Evolutionary conservation across 2,113 vertebrate species (phyloP).

Genomic region (Cochlearius cochlearius): DNA sequence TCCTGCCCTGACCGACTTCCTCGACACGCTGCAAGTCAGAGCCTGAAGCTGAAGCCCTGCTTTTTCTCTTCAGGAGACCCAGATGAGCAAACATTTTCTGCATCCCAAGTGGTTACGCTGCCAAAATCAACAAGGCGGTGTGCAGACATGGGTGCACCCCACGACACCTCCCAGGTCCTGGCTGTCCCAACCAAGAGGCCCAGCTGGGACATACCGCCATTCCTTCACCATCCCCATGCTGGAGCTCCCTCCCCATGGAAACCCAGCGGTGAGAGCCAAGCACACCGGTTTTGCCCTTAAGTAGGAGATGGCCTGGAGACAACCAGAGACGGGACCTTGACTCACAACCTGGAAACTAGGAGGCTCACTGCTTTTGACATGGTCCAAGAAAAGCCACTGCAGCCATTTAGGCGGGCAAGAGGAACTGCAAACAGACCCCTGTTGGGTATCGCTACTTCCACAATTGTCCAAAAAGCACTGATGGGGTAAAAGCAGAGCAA

Average conservation of each 20-base stretch:
- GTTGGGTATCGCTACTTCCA: neutral
- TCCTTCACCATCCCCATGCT: neutral
- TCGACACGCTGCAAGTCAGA: neutral
- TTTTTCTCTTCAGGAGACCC: neutral
- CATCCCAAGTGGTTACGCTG: neutral
- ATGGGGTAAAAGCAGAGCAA: neutral
- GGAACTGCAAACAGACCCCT: neutral
- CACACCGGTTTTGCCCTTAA: fast-evolving
- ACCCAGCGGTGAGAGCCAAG: neutral
- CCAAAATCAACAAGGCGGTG: neutral
- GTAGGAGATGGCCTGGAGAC: neutral
- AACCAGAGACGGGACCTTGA: neutral
- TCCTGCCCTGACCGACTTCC: neutral
- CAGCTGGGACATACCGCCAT: fast-evolving
- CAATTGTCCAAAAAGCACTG: neutral
- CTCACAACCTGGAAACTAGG: neutral
- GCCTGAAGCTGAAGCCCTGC: neutral
- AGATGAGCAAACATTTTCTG: neutral
- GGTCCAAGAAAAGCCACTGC: neutral
- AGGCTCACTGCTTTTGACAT: neutral
- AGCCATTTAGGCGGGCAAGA: neutral
- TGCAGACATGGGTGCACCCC: neutral
- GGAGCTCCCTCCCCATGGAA: neutral
- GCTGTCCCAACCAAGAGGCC: neutral
- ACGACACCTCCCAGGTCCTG: neutral